A percentile compares a stretch with the other conserved stretches of the same genome.
Evolutionary conservation across 2,888 invertebrate species (phyloP).

Genomic region (Scelioninae gen. 2): DNA sequence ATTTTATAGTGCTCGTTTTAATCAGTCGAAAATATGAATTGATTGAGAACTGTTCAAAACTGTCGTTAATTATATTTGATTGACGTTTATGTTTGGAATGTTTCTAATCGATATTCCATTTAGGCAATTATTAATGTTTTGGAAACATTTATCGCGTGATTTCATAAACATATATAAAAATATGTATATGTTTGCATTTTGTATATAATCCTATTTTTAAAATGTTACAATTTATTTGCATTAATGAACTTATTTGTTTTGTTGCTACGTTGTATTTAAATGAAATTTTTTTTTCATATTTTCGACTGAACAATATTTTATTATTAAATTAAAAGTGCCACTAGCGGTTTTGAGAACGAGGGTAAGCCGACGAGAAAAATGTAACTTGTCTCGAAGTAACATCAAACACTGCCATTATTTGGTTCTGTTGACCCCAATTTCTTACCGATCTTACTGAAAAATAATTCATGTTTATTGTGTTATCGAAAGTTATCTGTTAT

Average conservation of each 20-base stretch:
- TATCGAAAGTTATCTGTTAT: neutral
- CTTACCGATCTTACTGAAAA: slow-evolving; percentile 1
- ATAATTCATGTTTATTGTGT: neutral
- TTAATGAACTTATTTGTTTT: neutral
- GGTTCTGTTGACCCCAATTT: slow-evolving; percentile 1
- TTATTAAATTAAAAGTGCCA: slow-evolving; percentile 17
- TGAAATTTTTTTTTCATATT: slow-evolving; percentile 10
- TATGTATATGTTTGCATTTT: slow-evolving; percentile 22
- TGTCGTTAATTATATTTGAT: neutral
- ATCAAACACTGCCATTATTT: slow-evolving; percentile 26
- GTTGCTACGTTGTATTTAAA: slow-evolving; percentile 9
- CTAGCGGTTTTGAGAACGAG: slow-evolving; percentile 4
- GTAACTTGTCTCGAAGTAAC: slow-evolving; percentile 1
- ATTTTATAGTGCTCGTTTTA: no score
- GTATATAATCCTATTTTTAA: slow-evolving; percentile 27
- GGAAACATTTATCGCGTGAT: slow-evolving; percentile 26
- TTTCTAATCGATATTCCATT: slow-evolving; percentile 6
- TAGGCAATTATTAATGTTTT: no score
- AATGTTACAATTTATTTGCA: neutral
- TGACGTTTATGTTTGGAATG: neutral
- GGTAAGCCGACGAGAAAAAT: neutral
- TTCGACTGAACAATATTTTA: neutral
- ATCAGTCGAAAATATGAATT: no score
- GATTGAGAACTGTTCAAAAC: neutral
- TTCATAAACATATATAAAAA: slow-evolving; percentile 15